phyloP scores from a whole-genome alignment of 2,797 vertebrate species.

The Hydrocynus forskahlii region DNA sequence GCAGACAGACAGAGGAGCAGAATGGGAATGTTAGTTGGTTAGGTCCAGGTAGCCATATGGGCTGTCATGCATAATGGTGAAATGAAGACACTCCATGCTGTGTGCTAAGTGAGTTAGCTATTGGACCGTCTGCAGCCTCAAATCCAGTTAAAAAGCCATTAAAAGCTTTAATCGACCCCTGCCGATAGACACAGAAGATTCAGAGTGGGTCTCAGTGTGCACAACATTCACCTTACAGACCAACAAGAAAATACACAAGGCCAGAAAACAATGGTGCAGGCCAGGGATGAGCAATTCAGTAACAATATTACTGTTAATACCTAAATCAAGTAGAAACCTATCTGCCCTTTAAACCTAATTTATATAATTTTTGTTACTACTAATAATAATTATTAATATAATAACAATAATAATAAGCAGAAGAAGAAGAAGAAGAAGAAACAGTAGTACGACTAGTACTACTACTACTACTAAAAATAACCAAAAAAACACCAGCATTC shows the following conservation, averaged over 20 bases:
- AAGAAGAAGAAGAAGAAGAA: too few species aligned
- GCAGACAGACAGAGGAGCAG: conserved; percentile 18
- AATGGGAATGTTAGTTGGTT: conserved; percentile 36
- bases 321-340: too few species aligned
- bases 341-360: too few species aligned
- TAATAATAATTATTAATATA: too few species aligned
- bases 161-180: conserved; percentile 55
- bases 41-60: conserved; percentile 52
- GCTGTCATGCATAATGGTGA: conserved; percentile 51
- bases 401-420: too few species aligned
- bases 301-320: too few species aligned
- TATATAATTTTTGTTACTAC: too few species aligned
- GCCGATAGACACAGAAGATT: conserved; percentile 38
- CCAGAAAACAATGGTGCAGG: neutral
- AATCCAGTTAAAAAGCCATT: conserved; percentile 59
- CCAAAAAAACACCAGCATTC: too few species aligned
- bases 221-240: neutral
- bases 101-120: conserved; percentile 54
- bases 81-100: conserved; percentile 54
- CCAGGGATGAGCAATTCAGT: neutral
- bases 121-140: conserved; percentile 48
- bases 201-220: conserved; percentile 24
- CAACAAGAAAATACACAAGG: neutral
- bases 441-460: too few species aligned
- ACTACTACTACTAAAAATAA: too few species aligned